Evolutionary conservation across 2,888 invertebrate genomes (phyloP).

Genomic region (Hypomecis punctinalis): DNA sequence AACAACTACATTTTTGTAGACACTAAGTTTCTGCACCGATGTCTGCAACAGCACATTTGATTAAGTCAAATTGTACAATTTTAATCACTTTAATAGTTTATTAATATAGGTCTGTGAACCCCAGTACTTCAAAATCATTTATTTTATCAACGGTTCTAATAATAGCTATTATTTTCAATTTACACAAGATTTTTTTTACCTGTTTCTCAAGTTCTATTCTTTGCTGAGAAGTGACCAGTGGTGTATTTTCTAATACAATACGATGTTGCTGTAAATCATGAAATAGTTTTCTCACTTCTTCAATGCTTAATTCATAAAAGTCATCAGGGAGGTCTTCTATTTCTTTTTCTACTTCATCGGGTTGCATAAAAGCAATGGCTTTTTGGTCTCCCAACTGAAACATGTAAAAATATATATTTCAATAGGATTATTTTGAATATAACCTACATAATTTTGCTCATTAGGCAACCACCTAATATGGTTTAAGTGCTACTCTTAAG

Average conservation of each 20-base stretch:
- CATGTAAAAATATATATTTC: conserved; percentile 35
- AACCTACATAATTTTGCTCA: too few relatives aligned
- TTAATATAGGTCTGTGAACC: too few relatives aligned
- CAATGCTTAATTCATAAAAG: conserved; percentile 94
- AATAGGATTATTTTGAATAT: neutral
- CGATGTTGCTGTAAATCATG: conserved; percentile 89
- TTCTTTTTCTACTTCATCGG: conserved; percentile 79
- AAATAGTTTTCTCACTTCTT: conserved; percentile 91
- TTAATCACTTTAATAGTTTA: too few relatives aligned
- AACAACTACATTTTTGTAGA: conserved; percentile 91
- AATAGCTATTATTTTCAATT: neutral
- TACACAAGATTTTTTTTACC: conserved; percentile 49
- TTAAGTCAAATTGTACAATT: too few relatives aligned
- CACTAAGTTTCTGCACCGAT: conserved; percentile 80
- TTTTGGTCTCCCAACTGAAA: conserved; percentile 89
- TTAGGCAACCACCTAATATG: too few relatives aligned
- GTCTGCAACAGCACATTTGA: conserved; percentile 53
- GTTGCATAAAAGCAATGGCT: conserved; percentile 90
- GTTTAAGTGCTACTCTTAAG: too few relatives aligned
- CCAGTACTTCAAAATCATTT: too few relatives aligned
- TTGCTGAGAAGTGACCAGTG: conserved; percentile 86
- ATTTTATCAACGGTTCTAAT: too few relatives aligned
- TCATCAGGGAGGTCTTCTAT: conserved; percentile 92
- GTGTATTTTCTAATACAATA: conserved; percentile 88
- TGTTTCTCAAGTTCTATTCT: conserved; percentile 59